phyloP scores from a whole-genome alignment of 2,797 vertebrate species.

The Aplochiton taeniatus region DNA sequence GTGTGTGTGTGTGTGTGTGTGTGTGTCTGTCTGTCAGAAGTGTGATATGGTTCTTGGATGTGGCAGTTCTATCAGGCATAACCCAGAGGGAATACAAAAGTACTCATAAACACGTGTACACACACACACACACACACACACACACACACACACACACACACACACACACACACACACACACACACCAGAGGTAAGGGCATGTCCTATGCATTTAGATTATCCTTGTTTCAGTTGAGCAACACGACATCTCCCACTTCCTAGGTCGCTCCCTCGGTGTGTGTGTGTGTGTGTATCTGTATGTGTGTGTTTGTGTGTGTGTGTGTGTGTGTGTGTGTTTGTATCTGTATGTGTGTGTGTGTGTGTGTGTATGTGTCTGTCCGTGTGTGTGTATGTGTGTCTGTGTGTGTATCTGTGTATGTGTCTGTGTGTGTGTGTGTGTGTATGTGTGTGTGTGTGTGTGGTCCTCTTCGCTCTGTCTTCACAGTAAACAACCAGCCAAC shows the following conservation, averaged over 20 bases:
- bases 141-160: not conserved
- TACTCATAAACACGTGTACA: not conserved
- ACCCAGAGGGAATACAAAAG: too few relatives aligned
- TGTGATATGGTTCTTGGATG: not conserved
- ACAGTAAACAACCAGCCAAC: too few relatives aligned
- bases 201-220: not conserved
- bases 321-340: too few relatives aligned
- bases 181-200: not conserved
- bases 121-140: not conserved
- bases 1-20: not conserved
- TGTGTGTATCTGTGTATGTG: too few relatives aligned
- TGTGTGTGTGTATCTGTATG: too few relatives aligned
- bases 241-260: not conserved
- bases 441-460: too few relatives aligned
- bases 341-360: too few relatives aligned
- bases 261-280: not conserved
- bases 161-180: conserved; percentile 1
- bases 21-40: not conserved
- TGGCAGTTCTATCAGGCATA: not conserved
- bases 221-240: not conserved
- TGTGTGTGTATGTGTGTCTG: too few relatives aligned
- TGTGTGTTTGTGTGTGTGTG: too few relatives aligned
- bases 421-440: too few relatives aligned
- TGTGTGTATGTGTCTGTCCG: too few relatives aligned
- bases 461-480: too few relatives aligned